Percentiles rank a stretch among this genome's conserved stretches.
Conservation (phyloP, 2,797 vertebrate genomes). For the Rhinogobio ventralis region DNA sequence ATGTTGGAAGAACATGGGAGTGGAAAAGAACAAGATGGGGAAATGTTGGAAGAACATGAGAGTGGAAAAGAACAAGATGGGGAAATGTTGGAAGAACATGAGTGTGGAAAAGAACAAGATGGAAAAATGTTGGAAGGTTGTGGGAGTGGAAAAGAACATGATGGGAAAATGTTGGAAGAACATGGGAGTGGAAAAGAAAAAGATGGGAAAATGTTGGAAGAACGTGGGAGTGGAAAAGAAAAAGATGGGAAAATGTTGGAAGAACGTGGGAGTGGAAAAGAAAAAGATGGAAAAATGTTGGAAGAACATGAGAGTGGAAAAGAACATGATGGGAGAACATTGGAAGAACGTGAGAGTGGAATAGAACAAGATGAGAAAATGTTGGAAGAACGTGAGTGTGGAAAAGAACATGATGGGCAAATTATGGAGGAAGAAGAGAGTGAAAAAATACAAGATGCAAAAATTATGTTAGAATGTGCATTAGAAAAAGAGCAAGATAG, state of each 20-base stretch:
- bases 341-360: fast-evolving
- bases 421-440: neutral
- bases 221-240: neutral
- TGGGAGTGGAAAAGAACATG: neutral
- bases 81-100: neutral
- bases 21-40: neutral
- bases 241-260: neutral
- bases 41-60: neutral
- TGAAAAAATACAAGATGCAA: neutral
- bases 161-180: neutral
- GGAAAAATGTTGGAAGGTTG: neutral
- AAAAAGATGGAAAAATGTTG: neutral
- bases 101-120: neutral
- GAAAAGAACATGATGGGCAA: neutral
- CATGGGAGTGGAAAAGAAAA: neutral
- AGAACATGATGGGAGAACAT: neutral
- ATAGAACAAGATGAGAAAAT: neutral
- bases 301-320: neutral
- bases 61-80: neutral
- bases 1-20: neutral
- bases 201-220: neutral
- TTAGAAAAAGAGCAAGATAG: neutral
- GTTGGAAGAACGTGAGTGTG: neutral
- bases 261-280: neutral
- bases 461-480: neutral